Evolutionary conservation across 37 sponge, comb jelly and placozoan genomes (phyloP), one percentile per base, ranked within the genome.

Genomic region (Aphrocallistes beatrix): DNA sequence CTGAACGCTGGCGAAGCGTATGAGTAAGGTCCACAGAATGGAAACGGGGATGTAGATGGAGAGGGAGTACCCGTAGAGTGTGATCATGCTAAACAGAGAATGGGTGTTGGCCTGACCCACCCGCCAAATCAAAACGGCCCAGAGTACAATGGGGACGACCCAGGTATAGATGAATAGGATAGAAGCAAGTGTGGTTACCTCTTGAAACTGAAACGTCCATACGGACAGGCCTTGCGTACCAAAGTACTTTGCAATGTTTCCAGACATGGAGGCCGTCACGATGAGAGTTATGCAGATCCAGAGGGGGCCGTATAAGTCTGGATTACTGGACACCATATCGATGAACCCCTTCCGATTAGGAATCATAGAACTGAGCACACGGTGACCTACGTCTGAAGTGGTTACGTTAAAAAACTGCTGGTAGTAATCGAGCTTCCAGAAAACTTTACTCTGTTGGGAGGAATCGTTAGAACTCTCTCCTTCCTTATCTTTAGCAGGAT

Each of bases 231-330:
- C 87, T 17, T 47, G 0, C 16, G n/a, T 82, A 1, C 50, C 36
- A 39, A 90, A 88, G 51, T 88, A 83, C n/a, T 87, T 87, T 0
- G 88, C 88, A 38, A 93, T 82, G 45, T 93, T 93, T 10, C 94
- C 94, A 83, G 89, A 86, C 1, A 93, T 83, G 17, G 94, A 91
- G 83, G 90, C 89, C 0, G 90, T 87, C 82, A 93, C 86, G 21
- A 93, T 86, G 16, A 95, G 89, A 21, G 96, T 95, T 49, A 91
- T 87, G 23, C 92, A 92, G 9, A 95, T 82, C 96, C 96, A 95
- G 81, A 95, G 88, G 6, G 96, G 96, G 1, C 96, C 96, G 83
- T 89, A 88, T 38, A 89, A 51, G 86, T 94, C 94, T 51, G 91
- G 90, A 13, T 83, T 83, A 0, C 86, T 85, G n/a, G 75, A 38